These are phyloP conservation scores for Trachelus tabidus DNA, from an alignment of 2,888 invertebrate genomes.

Conservation along the genomic window DNA sequence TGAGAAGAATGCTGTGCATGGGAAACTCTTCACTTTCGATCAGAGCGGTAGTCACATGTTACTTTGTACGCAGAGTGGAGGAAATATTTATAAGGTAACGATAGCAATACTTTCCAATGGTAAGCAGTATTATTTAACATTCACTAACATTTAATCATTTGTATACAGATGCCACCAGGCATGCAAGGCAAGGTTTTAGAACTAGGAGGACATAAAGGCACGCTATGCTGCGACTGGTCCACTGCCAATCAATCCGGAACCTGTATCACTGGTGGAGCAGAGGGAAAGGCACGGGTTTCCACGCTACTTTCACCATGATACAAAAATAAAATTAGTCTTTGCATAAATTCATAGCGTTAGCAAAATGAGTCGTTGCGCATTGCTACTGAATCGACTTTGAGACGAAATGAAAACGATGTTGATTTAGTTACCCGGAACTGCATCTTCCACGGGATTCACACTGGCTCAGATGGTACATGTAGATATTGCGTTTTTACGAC, in stretches of 20 bases:
- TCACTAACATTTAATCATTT: not conserved
- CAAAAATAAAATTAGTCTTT: constrained; percentile 57
- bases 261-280: constrained; percentile 71
- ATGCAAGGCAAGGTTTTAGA: constrained; percentile 64
- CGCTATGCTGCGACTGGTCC: constrained; percentile 73
- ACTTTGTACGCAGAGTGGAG: constrained; percentile 62
- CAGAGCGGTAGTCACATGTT: constrained; percentile 64
- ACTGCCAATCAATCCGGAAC: constrained; percentile 71
- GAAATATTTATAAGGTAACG: constrained; percentile 63
- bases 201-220: constrained; percentile 69
- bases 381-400: too few species aligned
- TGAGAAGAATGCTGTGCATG: constrained; percentile 61
- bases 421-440: too few species aligned
- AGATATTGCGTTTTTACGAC: too few species aligned
- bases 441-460: too few species aligned
- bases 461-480: too few species aligned
- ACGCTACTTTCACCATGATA: constrained; percentile 69
- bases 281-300: constrained; percentile 71
- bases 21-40: constrained; percentile 63
- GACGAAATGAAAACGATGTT: too few species aligned
- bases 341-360: constrained; percentile 56
- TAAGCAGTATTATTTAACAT: not conserved
- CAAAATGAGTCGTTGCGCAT: too few species aligned
- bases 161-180: constrained; percentile 60
- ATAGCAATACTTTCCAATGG: not conserved